Conservation (phyloP, 2,797 vertebrate genomes). For the Gephyroberyx darwinii region DNA sequence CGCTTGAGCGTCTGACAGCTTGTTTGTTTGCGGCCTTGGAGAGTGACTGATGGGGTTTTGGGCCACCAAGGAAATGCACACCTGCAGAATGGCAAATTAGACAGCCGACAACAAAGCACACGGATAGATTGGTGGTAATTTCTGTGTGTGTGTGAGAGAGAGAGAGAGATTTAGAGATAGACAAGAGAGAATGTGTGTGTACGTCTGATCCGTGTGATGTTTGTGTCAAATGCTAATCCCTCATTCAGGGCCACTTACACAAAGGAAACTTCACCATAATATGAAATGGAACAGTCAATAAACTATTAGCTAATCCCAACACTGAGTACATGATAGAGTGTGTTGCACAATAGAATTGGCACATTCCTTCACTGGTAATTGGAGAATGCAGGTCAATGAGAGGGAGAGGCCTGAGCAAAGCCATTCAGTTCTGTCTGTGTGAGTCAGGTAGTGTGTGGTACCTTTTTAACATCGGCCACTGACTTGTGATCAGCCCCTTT, state of each 20-base stretch:
- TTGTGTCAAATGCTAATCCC: neutral
- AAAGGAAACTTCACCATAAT: conserved; percentile 14
- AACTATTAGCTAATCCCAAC: conserved; percentile 37
- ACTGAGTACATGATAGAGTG: conserved; percentile 13
- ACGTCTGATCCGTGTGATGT: neutral
- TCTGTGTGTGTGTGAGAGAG: neutral
- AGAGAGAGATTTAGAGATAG: neutral
- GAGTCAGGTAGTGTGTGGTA: neutral
- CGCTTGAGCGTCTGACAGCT: conserved; percentile 49
- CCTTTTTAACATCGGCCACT: conserved; percentile 26
- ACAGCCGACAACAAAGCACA: conserved; percentile 37
- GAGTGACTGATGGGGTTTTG: conserved; percentile 13
- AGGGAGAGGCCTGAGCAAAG: neutral
- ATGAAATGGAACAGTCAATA: conserved; percentile 4
- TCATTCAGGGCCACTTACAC: neutral
- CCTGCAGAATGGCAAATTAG: conserved; percentile 44
- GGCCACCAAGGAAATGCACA: conserved; percentile 34
- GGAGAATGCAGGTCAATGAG: conserved; percentile 39
- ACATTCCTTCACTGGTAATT: conserved; percentile 30
- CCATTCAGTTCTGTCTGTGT: neutral
- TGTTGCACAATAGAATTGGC: conserved; percentile 21
- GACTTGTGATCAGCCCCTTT: conserved; percentile 46
- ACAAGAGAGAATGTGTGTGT: neutral
- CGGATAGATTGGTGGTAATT: conserved; percentile 26
- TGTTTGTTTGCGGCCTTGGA: conserved; percentile 42